Base-by-base conservation (phyloP, 2,797 vertebrate species). In the Hephaestus fuliginosus region DNA sequence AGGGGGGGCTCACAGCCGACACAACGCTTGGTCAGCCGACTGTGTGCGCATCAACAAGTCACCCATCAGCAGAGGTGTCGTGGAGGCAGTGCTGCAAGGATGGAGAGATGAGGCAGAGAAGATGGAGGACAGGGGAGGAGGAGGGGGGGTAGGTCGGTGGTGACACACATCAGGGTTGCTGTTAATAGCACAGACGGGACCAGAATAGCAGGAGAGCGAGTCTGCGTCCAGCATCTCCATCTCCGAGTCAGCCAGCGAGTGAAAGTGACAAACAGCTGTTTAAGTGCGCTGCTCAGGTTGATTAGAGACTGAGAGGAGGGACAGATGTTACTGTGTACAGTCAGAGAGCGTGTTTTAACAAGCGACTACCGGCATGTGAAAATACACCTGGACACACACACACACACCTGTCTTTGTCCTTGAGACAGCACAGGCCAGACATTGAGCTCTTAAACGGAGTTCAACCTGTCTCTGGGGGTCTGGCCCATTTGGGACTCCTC, bases 101-200 rank as follows among this genome's bases (percentile, higher is more conserved):
- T 69, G 68, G 81, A 87, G 78, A 65, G 73, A 74, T 57, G 53
- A 68, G 68, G 79, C 61, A 49, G 78, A 82, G 88, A 89, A 84
- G 87, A 90, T 91, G 92, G 88, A 93, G 83, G 80, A 83, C 67
- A 72, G 68, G 70, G 51, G 73, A 55, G 78, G 7, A n/a, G 65
- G 92, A 92, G 66, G 64, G n/a, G 28, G 92, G 77, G 74, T 80
- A 88, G 93, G 93, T 81, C 82, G 94, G 93, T 81, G 94, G 93
- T 96, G 96, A 95, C 96, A 95, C 92, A 94, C 93, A 94, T 95
- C 88, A 83, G 81, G 77, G 63, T 80, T 86, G 77, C 93, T 91
- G 93, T 91, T 93, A 93, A 95, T 94, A 93, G 93, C 85, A 72
- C 89, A 85, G 89, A 86, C 89, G 18, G 78, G 86, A 91, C 90